phyloP scores from a whole-genome alignment of 2,888 invertebrate genomes.

The Ommatoiulus sabulosus region DNA sequence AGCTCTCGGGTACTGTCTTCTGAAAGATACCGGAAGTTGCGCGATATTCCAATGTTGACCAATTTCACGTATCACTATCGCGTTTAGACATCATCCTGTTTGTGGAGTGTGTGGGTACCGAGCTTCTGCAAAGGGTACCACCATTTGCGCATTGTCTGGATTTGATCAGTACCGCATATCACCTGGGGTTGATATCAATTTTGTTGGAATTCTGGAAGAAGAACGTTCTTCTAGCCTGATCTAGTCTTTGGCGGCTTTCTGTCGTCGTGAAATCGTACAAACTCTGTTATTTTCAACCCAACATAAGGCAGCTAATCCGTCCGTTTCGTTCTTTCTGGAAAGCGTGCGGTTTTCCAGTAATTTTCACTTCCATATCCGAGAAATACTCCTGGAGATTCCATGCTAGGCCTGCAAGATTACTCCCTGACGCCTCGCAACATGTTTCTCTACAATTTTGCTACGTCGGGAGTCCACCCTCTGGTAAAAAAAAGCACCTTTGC shows the following conservation, averaged over 20 bases:
- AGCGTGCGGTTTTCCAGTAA: background rate
- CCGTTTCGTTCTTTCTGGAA: background rate
- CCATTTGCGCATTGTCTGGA: no score
- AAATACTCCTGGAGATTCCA: slow-evolving; percentile 8
- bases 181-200: no score
- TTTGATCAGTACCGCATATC: no score
- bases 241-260: background rate
- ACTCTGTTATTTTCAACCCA: background rate
- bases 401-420: slow-evolving; percentile 57
- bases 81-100: no score
- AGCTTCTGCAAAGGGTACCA: background rate
- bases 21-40: background rate
- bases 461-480: slow-evolving; percentile 57
- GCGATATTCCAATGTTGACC: no score
- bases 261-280: background rate
- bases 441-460: slow-evolving; percentile 58
- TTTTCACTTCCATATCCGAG: background rate
- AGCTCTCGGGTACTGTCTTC: no score
- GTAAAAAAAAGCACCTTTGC: background rate
- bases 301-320: background rate
- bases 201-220: no score
- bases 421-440: slow-evolving; percentile 54
- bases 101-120: background rate
- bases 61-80: no score
- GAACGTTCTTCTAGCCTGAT: background rate